These are phyloP conservation scores for Alligator sinensis DNA, from an alignment of 2,113 vertebrate species.

Conservation along the genomic window DNA sequence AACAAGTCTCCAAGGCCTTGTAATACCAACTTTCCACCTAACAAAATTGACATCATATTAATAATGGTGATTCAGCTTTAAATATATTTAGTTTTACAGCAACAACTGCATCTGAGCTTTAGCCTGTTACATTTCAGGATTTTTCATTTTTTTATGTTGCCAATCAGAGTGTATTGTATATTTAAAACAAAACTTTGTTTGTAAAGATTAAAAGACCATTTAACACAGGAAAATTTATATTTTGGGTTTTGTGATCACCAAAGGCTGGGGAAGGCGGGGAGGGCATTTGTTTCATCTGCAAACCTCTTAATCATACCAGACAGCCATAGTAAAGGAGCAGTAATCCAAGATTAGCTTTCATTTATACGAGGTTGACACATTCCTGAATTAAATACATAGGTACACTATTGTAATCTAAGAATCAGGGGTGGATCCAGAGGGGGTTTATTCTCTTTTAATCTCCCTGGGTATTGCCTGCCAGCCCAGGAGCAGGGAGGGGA, in stretches of 20 bases:
- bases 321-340: neutral
- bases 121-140: fast-evolving
- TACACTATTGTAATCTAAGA: neutral
- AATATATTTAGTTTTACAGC: neutral
- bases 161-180: neutral
- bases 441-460: too few relatives aligned
- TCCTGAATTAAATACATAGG: neutral
- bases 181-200: neutral
- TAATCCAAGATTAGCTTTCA: neutral
- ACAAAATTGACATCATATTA: neutral
- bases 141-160: neutral
- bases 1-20: constrained; percentile 87
- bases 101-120: neutral
- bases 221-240: neutral
- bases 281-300: too few relatives aligned
- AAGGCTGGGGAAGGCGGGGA: too few relatives aligned
- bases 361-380: neutral
- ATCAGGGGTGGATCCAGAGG: neutral
- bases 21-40: constrained; percentile 90
- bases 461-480: too few relatives aligned
- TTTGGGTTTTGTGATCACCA: neutral
- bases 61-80: neutral
- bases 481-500: too few relatives aligned
- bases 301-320: too few relatives aligned
- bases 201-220: neutral